phyloP scores from a whole-genome alignment of 37 sponge, comb jelly and placozoan species.

The Hexactinellida sp. region DNA sequence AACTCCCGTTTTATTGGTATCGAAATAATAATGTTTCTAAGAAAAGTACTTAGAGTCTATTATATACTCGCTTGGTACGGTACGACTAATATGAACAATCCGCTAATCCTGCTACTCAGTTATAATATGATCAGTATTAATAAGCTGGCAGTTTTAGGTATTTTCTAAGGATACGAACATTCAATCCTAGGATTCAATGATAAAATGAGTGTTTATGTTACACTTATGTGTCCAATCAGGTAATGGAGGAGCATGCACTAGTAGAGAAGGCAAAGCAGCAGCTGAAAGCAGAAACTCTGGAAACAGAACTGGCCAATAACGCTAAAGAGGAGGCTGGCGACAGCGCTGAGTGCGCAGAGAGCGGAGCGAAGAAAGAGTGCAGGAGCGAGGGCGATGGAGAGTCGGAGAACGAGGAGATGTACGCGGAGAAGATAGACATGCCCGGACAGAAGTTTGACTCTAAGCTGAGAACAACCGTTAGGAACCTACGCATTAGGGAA shows the following conservation, averaged over 20 bases:
- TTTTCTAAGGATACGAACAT: too few species aligned
- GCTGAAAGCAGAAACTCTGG: constrained; percentile 76
- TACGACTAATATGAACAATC: too few species aligned
- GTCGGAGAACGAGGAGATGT: constrained; percentile 82
- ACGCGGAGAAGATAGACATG: constrained; percentile 83
- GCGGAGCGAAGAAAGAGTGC: not conserved
- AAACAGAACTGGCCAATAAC: constrained; percentile 38
- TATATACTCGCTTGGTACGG: too few species aligned
- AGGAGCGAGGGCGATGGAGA: constrained; percentile 30
- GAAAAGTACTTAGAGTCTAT: too few species aligned
- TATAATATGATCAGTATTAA: too few species aligned
- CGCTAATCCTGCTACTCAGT: too few species aligned
- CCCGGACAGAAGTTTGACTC: constrained; percentile 93
- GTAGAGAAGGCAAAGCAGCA: constrained; percentile 58
- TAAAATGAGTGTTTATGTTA: too few species aligned
- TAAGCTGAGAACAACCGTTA: constrained; percentile 81
- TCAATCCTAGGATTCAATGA: too few species aligned
- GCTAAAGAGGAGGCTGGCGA: not conserved
- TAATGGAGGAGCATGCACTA: not conserved
- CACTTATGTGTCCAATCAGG: too few species aligned
- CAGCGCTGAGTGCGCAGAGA: not conserved
- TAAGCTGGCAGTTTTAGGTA: too few species aligned
- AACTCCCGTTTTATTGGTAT: too few species aligned
- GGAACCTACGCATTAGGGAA: constrained; percentile 89
- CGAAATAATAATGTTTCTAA: too few species aligned